phyloP scores from a whole-genome alignment of 2,113 vertebrate genomes.

The Thalassarche chlororhynchos region DNA sequence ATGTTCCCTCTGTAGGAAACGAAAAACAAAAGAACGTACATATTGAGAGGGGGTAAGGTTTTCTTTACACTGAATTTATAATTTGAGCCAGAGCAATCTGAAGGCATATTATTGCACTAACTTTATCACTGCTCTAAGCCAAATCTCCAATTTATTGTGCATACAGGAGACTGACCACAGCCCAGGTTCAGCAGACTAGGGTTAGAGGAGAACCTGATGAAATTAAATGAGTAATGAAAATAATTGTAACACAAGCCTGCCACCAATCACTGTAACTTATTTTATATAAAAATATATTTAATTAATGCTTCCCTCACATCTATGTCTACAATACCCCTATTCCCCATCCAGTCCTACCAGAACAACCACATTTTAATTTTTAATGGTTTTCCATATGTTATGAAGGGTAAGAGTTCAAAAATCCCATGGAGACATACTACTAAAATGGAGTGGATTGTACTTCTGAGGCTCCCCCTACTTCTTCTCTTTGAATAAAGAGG shows the following conservation, averaged over 20 bases:
- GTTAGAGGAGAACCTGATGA: neutral
- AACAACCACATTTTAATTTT: neutral
- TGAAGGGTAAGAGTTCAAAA: neutral
- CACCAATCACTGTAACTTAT: neutral
- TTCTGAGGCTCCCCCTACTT: neutral
- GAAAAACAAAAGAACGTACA: neutral
- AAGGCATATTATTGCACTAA: neutral
- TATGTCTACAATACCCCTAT: neutral
- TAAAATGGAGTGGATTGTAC: accelerated
- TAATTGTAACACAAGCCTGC: neutral
- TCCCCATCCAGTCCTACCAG: neutral
- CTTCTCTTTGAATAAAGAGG: neutral
- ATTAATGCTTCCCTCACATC: neutral
- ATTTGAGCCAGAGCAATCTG: neutral
- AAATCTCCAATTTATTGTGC: neutral
- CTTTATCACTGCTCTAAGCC: neutral
- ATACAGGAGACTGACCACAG: neutral
- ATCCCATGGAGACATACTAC: neutral
- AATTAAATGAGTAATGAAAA: neutral
- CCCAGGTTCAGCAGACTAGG: neutral
- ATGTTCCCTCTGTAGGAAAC: neutral
- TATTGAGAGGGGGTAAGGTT: neutral
- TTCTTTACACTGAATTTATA: neutral
- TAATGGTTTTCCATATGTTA: neutral
- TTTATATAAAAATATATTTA: neutral